Conservation (phyloP, 1,140 invertebrate genomes). For the Globodera rostochiensis region DNA sequence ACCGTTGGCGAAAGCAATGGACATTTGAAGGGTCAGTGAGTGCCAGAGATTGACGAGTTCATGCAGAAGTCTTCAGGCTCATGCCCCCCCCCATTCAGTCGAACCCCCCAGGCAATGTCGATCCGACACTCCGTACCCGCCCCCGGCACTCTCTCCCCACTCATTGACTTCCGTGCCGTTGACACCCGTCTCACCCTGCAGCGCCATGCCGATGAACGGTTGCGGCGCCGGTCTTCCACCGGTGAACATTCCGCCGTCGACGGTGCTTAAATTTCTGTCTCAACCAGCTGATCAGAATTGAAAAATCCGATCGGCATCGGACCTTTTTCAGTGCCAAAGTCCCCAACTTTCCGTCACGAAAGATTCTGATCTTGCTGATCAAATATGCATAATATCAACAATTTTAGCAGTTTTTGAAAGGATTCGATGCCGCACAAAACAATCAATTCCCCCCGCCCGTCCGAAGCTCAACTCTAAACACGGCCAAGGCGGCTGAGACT, state of each 20-base stretch:
- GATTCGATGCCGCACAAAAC: not conserved
- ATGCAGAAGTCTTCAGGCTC: too few relatives aligned
- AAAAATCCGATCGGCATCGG: too few relatives aligned
- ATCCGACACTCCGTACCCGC: not conserved
- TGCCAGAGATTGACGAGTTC: not conserved
- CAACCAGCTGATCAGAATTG: not conserved
- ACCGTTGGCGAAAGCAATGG: not conserved
- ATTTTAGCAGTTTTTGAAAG: not conserved
- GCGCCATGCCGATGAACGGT: not conserved
- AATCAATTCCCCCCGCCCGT: not conserved
- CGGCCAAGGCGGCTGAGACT: not conserved
- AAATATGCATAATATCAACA: not conserved
- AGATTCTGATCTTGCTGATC: too few relatives aligned
- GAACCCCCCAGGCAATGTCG: not conserved
- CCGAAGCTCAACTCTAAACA: not conserved
- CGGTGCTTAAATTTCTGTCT: too few relatives aligned
- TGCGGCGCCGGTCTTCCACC: not conserved
- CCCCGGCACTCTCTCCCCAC: not conserved
- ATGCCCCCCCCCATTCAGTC: not conserved
- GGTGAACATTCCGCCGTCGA: not conserved
- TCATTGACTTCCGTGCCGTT: not conserved
- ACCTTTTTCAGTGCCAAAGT: too few relatives aligned
- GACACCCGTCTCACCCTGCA: not conserved
- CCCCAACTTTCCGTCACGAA: too few relatives aligned
- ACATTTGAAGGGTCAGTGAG: not conserved